Evolutionary conservation across 92 coral and sea anemone genomes (phyloP), one percentile per base, ranked within the genome.

Genomic region (Micromussa lordhowensis): DNA sequence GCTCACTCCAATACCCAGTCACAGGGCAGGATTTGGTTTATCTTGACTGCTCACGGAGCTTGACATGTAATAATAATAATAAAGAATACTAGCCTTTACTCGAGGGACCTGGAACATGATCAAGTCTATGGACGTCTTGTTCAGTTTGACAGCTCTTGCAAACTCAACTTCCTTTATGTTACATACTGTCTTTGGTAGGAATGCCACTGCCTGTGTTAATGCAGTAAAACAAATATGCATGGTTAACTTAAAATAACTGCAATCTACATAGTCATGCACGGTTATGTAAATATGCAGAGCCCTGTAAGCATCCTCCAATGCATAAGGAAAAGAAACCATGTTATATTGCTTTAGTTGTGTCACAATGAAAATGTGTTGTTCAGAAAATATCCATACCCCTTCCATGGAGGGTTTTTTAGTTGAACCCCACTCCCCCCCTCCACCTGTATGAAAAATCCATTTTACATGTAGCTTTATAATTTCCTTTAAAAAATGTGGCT

Each of bases 21-120:
- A 44, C 51, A 44, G 11, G 12, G 10, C 51, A 44, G 51, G 51
- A 44, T 44, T 44, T 8, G 13, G 51, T 44, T 44, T 8, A 44
- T 44, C 51, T 8, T 44, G 51, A 12, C 51, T 8, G 12, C 51
- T 5, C 51, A 44, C 0, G 9, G 12, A 44, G 51, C 48, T 44
- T 8, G 13, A 12, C 48, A 40, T 40, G 7, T 40, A 44, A 44
- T 44, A 44, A 44, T 44, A 44, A 36, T 36, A 36, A 44, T 8
- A 44, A 44, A 8, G 51, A 8, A 44, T 44, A 89, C 85, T 19
- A 68, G 94, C 99, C 99, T 97, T 95, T 14, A 97, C 94, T 26
- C 99, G 95, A 21, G 99, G 99, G 61, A 97, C 95, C 81, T 90
- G 90, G 75, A 97, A 94, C 88, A 88, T 92, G 75, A 96, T 86